Evolutionary conservation across 2,113 vertebrate genomes (phyloP).

Genomic region (Myxocyprinus asiaticus): DNA sequence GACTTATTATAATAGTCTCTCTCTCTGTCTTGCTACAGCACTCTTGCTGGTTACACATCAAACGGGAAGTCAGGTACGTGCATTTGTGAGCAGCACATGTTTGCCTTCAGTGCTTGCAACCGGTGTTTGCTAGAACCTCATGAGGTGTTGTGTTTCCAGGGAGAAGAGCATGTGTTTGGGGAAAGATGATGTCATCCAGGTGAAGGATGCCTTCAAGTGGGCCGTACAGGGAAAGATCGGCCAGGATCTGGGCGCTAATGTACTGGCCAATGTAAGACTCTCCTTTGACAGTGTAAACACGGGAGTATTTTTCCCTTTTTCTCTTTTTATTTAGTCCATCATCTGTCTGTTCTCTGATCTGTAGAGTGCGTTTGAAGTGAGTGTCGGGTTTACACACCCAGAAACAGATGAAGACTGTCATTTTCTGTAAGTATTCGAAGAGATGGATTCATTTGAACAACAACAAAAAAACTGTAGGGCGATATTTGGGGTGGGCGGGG

Average conservation of each 20-base stretch:
- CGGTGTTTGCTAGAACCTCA: no score
- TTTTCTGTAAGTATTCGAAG: conserved; percentile 86
- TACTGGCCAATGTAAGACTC: conserved; percentile 83
- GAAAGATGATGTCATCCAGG: conserved; percentile 86
- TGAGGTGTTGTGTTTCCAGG: conserved; percentile 67
- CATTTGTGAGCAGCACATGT: conserved; percentile 64
- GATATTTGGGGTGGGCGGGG: no score
- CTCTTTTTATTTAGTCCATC: neutral
- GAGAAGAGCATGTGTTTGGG: conserved; percentile 79
- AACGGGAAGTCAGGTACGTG: conserved; percentile 85
- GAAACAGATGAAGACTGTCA: conserved; percentile 90
- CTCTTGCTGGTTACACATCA: conserved; percentile 90
- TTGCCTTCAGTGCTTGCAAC: neutral
- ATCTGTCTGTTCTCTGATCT: conserved; percentile 51
- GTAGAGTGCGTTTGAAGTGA: conserved; percentile 90
- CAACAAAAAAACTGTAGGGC: no score
- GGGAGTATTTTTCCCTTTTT: neutral
- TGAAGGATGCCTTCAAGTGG: conserved; percentile 98
- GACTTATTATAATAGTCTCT: neutral
- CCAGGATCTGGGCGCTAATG: conserved; percentile 83
- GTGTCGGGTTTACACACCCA: conserved; percentile 87
- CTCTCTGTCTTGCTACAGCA: conserved; percentile 70
- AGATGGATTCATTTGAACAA: neutral
- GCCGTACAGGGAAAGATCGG: conserved; percentile 85
- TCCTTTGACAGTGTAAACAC: neutral